These are phyloP conservation scores for Lycaon pictus DNA, from an alignment of 2,113 vertebrate species.

Conservation along the genomic window DNA sequence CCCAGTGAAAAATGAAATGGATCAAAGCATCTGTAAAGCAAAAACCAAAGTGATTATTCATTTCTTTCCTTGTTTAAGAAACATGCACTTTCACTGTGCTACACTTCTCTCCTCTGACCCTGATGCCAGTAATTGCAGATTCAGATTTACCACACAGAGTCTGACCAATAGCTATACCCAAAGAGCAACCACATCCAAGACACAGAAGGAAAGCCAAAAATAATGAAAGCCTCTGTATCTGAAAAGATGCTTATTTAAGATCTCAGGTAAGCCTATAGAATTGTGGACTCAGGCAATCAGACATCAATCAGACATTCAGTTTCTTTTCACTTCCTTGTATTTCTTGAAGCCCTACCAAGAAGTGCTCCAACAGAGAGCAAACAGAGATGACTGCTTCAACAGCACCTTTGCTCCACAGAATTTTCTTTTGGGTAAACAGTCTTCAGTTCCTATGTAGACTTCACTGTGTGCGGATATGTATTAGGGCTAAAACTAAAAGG, in stretches of 20 bases:
- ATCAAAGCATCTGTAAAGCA: conserved; percentile 53
- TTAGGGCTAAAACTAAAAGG: conserved; percentile 2
- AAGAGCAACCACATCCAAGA: conserved; percentile 61
- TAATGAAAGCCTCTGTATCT: conserved; percentile 55
- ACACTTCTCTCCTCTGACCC: neutral
- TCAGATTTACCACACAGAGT: conserved; percentile 33
- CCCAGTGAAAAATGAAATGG: conserved; percentile 45
- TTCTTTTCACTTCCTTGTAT: conserved; percentile 60
- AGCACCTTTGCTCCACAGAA: conserved; percentile 45
- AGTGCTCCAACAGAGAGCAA: conserved; percentile 49
- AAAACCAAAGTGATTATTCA: conserved; percentile 56
- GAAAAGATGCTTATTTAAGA: conserved; percentile 64
- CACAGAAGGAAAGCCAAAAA: conserved; percentile 54
- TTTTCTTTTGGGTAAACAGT: conserved; percentile 56
- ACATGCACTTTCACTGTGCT: neutral
- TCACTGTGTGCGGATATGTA: neutral
- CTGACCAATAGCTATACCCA: conserved; percentile 44
- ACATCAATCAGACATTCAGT: conserved; percentile 44
- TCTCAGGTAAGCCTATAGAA: conserved; percentile 70
- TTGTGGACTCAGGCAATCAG: conserved; percentile 42
- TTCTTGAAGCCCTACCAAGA: conserved; percentile 70
- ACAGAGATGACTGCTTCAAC: conserved; percentile 54
- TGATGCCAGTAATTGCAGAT: conserved; percentile 47
- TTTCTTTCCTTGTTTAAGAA: conserved; percentile 64
- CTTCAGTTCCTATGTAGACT: conserved; percentile 19